Evolutionary conservation across 2,888 invertebrate species (phyloP), one percentile per base, ranked within the genome.

Genomic region (Macrophya annulata): DNA sequence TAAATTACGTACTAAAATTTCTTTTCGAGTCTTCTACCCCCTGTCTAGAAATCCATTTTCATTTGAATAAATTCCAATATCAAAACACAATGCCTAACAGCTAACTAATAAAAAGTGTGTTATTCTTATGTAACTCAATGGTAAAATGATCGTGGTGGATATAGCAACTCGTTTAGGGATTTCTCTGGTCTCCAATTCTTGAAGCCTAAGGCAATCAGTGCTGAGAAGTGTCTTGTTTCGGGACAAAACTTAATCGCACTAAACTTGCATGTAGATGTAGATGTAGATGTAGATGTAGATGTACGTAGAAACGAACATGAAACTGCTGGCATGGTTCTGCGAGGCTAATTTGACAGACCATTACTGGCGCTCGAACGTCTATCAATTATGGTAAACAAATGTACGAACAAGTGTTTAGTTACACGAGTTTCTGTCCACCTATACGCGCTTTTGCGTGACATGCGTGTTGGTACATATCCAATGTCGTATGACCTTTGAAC

Each of bases 321-420:
- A 77, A 77, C 77, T 6, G 3, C 15, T 43, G 77, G 17, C 51
- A 12, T 9, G 31, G 77, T 77, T 77, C 77, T 77, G 77, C 51
- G 55, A 31, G 31, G 77, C 37, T 77, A 77, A 77, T 77, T 77
- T 77, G 77, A 77, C 77, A 51, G 51, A 31, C 48, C 25, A 77
- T 55, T 74, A 74, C 77, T n/a, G 55, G 51, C 51, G 0, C 77
- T 55, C 77, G 43, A 37, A 77, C 37, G 77, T 51, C 77, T 37
- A 77, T 77, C 77, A 77, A 77, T 77, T 77, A 77, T 55, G 55
- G 51, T 77, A 77, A 77, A 55, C 77, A 77, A 77, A 77, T 77
- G 77, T 77, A 77, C 77, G 51, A 55, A 77, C 77, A 77, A 77
- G 77, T 77, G 77, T 77, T 77, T 37, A 55, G 77, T 77, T 77